Base-by-base conservation (phyloP, 2,113 vertebrate genomes). In the Odontesthes bonariensis region DNA sequence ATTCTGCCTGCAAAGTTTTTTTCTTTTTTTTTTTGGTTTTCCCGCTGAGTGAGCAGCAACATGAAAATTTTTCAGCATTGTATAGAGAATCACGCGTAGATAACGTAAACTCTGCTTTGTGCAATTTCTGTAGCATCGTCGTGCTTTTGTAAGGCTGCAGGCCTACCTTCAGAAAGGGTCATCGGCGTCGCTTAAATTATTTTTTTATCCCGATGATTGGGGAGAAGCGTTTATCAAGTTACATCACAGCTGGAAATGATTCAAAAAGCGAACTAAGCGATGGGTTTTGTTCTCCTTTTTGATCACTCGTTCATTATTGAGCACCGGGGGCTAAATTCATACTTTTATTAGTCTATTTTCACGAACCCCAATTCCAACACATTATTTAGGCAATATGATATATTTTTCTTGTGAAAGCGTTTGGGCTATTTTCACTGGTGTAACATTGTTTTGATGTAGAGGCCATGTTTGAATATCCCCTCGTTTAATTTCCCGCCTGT, bases 351-450 rank as follows among this genome's bases (percentile, higher is more conserved):
- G 55, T 73, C 42, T 69, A 54, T 57, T 62, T 75, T 66, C 69
- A 81, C 90, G 62, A 71, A 87, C 80, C 85, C 83, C 27, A 27
- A 89, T 92, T 88, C 79, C 85, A 81, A 85, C 81, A 87, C 77
- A 89, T 92, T 27, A 79, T 84, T 91, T 91, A 91, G 88, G 88
- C 86, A 91, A 92, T 86, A 85, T 87, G 84, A 86, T 84, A 79
- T 83, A 71, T 86, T 85, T 89, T 86, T 85, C 27, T 82, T 82
- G 87, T 86, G 33, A 74, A 76, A 75, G 65, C 68, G 54, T 81
- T 74, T 78, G 58, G 52, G n/a, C 66, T 78, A 58, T 73, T 76
- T n/a, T 77, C 52, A 58, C 72, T 86, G 68, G 58, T 88, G 75
- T 82, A 54, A 72, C 73, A 44, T 46, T 8, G 31, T 71, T 59